phyloP scores from a whole-genome alignment of 2,113 vertebrate genomes.

The Psettodes erumei region DNA sequence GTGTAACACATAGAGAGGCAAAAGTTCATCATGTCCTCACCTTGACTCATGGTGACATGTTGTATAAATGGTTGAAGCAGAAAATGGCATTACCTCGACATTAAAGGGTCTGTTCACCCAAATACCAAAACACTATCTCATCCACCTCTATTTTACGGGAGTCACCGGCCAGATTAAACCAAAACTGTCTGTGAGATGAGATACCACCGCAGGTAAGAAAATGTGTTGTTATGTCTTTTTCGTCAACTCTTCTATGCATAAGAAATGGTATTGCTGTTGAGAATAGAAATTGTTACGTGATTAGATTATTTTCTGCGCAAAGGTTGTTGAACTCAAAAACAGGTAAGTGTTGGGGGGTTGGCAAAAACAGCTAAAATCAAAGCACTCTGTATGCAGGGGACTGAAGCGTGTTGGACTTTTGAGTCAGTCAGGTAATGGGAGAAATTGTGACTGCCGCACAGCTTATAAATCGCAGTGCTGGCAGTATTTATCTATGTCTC shows the following conservation, averaged over 20 bases:
- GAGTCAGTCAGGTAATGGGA: constrained; percentile 73
- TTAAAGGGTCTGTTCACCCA: neutral
- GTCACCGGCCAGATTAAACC: neutral
- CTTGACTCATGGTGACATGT: neutral
- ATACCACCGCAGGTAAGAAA: neutral
- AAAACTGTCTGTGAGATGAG: constrained; percentile 1
- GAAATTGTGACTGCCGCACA: constrained; percentile 74
- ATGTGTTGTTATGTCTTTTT: constrained; percentile 7
- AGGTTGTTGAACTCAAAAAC: neutral
- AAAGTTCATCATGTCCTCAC: neutral
- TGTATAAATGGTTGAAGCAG: neutral
- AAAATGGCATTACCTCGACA: neutral
- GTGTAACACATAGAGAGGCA: constrained; percentile 20
- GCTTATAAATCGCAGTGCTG: constrained; percentile 76
- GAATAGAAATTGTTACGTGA: neutral
- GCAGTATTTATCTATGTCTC: constrained; percentile 81
- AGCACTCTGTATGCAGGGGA: constrained; percentile 65
- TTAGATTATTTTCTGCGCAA: neutral
- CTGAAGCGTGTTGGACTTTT: constrained; percentile 59
- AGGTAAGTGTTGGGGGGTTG: neutral
- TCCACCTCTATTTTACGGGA: neutral
- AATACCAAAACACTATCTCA: neutral
- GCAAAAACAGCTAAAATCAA: constrained; percentile 43
- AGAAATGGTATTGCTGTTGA: constrained; percentile 9
- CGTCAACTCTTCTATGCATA: constrained; percentile 7